These are phyloP conservation scores for Ceryle rudis DNA, from an alignment of 2,797 vertebrate genomes.

Conservation along the genomic window DNA sequence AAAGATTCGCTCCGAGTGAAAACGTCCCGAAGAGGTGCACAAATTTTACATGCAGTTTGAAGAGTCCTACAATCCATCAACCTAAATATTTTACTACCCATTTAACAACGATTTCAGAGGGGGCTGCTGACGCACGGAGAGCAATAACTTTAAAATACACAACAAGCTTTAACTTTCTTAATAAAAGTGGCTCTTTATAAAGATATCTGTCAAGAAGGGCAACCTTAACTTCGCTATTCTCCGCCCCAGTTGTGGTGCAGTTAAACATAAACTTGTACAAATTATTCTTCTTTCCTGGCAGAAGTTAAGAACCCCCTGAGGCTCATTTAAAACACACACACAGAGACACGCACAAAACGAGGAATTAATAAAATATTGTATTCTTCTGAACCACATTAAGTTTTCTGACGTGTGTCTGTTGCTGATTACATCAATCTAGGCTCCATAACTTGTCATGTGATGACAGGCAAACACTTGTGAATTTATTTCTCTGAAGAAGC, in stretches of 20 bases:
- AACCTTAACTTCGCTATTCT: background rate
- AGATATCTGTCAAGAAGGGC: background rate
- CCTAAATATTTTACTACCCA: background rate
- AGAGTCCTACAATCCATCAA: background rate
- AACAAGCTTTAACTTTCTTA: background rate
- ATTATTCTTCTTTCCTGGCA: constrained; percentile 46
- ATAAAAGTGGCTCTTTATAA: background rate
- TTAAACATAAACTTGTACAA: background rate
- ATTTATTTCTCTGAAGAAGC: constrained; percentile 59
- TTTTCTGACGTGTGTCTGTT: constrained; percentile 43
- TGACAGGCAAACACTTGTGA: constrained; percentile 50
- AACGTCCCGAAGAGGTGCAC: fast-evolving
- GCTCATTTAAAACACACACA: constrained; percentile 34
- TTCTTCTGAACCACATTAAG: constrained; percentile 48
- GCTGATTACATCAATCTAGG: constrained; percentile 46
- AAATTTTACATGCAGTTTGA: fast-evolving
- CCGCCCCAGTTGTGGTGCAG: background rate
- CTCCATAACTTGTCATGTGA: constrained; percentile 1
- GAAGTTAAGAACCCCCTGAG: constrained; percentile 12
- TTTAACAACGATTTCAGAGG: background rate
- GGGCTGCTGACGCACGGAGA: background rate
- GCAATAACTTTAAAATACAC: background rate
- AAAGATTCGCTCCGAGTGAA: background rate
- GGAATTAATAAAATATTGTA: constrained; percentile 38
- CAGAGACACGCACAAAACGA: background rate